Base-by-base conservation (phyloP, 2,888 invertebrate species). In the Rhagonycha lutea region DNA sequence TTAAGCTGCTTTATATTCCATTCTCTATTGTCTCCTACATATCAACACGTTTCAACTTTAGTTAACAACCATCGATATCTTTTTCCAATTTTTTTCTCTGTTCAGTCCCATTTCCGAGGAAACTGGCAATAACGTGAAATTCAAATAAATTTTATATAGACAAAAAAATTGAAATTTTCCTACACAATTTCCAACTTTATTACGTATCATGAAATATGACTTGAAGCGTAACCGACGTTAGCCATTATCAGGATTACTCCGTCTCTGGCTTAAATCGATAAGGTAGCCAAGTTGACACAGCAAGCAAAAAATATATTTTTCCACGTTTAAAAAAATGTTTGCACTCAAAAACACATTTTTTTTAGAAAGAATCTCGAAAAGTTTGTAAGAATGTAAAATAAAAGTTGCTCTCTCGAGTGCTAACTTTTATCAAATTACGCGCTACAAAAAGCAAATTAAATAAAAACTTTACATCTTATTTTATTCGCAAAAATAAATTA, bases 161-260 rank as follows among this genome's bases (percentile, higher is more conserved):
- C 47, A 47, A 47, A 47, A 18, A 47, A 47, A 47, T n/a, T 47
- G 47, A 47, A 47, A 47, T 47, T 47, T 47, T 47, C 47, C 47
- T 47, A n/a, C 47, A 47, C 47, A 47, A 47, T 47, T 47, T 47
- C 47, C 47, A 47, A 65, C 63, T 24, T 24, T 65, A 65, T 65
- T 65, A 47, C 47, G 47, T 47, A 65, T 24, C 26, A 65, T 65
- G 63, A 65, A 65, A 65, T 65, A 65, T 65, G 14, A 26, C 23
- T 24, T 65, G 63, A 65, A 65, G 26, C 18, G 63, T 65, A 65
- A 26, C 63, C 63, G 63, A 23, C 26, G 63, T 65, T 65, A 24
- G 24, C 63, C 47, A 72, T 72, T 65, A 63, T 72, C 71, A 67
- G 71, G 71, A 72, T 72, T 72, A 72, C 65, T 24, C 60, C 26